Conservation (phyloP, 2,797 vertebrate species). For the Falco concolor region DNA sequence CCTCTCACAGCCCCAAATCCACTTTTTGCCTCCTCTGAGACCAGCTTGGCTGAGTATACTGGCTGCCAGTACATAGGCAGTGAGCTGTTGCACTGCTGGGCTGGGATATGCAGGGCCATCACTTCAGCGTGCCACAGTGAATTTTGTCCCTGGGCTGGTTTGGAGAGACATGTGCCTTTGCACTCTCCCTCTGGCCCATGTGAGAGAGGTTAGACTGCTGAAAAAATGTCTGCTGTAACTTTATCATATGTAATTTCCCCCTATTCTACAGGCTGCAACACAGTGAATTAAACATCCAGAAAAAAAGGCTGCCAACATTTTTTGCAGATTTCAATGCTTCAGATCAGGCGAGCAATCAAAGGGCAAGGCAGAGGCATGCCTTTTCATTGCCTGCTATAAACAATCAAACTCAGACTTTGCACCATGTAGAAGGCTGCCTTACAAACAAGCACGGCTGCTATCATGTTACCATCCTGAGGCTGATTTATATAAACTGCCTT, state of each 20-base stretch:
- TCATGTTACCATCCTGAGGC: constrained; percentile 41
- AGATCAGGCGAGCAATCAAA: background rate
- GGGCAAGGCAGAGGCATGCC: constrained; percentile 39
- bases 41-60: background rate
- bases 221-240: background rate
- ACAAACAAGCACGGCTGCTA: constrained; percentile 21
- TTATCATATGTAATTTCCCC: background rate
- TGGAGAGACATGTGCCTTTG: background rate
- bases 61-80: background rate
- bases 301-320: background rate
- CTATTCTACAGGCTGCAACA: background rate
- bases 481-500: constrained; percentile 36
- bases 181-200: background rate
- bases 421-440: constrained; percentile 15
- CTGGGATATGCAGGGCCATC: accelerated
- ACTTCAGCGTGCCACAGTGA: background rate
- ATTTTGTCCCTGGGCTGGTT: background rate
- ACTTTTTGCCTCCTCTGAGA: background rate
- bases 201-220: background rate
- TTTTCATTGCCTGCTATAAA: constrained; percentile 49
- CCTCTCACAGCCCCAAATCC: background rate
- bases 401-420: constrained; percentile 56
- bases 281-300: background rate
- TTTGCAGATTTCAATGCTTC: background rate
- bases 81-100: background rate